Evolutionary conservation across 1,140 invertebrate species (phyloP), one percentile per base, ranked within the genome.

Genomic region (Drosophila quadrilineata): DNA sequence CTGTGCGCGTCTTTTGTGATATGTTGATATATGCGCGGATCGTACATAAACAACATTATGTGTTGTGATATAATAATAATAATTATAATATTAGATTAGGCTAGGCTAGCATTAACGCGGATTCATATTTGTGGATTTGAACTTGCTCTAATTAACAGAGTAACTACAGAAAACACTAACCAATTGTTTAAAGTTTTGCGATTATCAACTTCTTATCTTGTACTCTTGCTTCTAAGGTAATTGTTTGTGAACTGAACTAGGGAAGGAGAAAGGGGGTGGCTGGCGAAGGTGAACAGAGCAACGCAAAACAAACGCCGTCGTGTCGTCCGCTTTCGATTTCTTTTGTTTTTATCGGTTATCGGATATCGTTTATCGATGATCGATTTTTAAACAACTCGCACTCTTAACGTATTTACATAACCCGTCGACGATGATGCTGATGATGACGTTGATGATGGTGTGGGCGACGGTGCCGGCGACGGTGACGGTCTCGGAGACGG

Each of bases 61-160:
- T n/a, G n/a, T n/a, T n/a, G n/a, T n/a, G n/a, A n/a, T n/a, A n/a
- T n/a, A n/a, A n/a, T n/a, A n/a, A n/a, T n/a, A n/a, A n/a, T n/a
- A n/a, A n/a, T n/a, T n/a, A n/a, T n/a, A n/a, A n/a, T 45, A 43
- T 36, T 49, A n/a, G n/a, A 59, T 74, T 68, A 74, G 53, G 35
- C 71, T 75, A 75, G 36, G 59, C 45, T 56, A 50, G 22, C 28
- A 8, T 43, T 40, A 2, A 19, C n/a, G 17, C 24, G 16, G 35
- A 16, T 14, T 36, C 31, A 35, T 40, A 28, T 53, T 40, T 29
- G 50, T 21, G 50, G 21, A 29, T 53, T 36, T 26, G 24, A 49
- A 84, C 68, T 84, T 84, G 77, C 73, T 69, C 79, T 77, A 74
- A 71, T 77, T 71, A 84, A 84, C 72, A 72, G 58, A 82, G 58